Evolutionary conservation across 1,140 invertebrate species (phyloP).

Genomic region (Aphaenogaster floridana): DNA sequence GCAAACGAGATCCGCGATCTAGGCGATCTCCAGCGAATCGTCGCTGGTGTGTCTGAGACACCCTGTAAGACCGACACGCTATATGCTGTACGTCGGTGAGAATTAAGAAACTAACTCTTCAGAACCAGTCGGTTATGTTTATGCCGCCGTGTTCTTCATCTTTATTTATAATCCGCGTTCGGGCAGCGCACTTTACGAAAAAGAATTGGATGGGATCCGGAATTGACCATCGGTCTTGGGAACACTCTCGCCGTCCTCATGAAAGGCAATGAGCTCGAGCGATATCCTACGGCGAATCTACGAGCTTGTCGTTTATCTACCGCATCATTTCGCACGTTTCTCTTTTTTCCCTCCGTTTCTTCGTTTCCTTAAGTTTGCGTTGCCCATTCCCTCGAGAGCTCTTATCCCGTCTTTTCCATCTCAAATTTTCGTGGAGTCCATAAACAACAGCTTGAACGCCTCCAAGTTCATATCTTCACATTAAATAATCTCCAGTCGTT

Average conservation of each 20-base stretch:
- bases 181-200: slow-evolving; percentile 45
- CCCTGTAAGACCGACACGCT: neutral
- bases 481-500: neutral
- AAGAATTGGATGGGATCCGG: slow-evolving; percentile 77
- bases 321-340: slow-evolving; percentile 45
- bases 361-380: slow-evolving; percentile 12
- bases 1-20: neutral
- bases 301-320: slow-evolving; percentile 61
- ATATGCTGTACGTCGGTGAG: neutral
- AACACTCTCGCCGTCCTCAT: slow-evolving; percentile 68
- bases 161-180: slow-evolving; percentile 72
- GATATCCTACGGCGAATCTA: slow-evolving; percentile 57
- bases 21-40: neutral
- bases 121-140: slow-evolving; percentile 13
- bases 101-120: slow-evolving; percentile 29
- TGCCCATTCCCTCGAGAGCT: neutral
- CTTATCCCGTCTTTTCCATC: slow-evolving; percentile 25
- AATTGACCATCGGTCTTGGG: slow-evolving; percentile 74
- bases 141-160: slow-evolving; percentile 55
- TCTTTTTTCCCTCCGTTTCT: slow-evolving; percentile 34
- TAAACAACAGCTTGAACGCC: neutral
- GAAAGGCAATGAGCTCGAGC: slow-evolving; percentile 77
- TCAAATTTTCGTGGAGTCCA: neutral
- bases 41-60: neutral
- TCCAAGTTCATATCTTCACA: neutral